These are phyloP conservation scores for Plebejus melissa DNA, from an alignment of 2,888 invertebrate species.

Conservation along the genomic window DNA sequence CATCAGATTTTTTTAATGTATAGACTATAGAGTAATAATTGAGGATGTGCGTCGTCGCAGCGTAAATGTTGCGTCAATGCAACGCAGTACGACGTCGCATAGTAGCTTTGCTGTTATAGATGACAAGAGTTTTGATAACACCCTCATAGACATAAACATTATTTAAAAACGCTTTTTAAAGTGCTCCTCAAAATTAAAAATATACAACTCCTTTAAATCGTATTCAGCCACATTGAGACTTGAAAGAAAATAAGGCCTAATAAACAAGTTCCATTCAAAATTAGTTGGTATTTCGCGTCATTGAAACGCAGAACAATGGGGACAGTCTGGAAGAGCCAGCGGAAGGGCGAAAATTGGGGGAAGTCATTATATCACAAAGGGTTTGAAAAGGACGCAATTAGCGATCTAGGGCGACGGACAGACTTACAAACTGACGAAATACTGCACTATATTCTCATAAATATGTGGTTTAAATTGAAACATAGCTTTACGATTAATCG, in stretches of 20 bases:
- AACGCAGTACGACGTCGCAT: too few species aligned
- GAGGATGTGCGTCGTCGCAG: too few species aligned
- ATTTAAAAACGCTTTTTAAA: neutral
- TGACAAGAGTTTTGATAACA: too few species aligned
- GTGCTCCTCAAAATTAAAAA: neutral
- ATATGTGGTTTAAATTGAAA: too few species aligned
- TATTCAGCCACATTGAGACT: neutral
- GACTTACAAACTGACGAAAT: constrained; percentile 33
- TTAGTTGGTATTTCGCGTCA: neutral
- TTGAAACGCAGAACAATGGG: neutral
- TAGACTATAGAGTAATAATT: too few species aligned
- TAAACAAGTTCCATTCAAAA: constrained; percentile 7
- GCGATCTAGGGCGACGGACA: constrained; percentile 52
- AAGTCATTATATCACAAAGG: constrained; percentile 65
- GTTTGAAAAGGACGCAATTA: constrained; percentile 68
- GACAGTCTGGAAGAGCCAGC: constrained; percentile 38
- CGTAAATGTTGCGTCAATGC: too few species aligned
- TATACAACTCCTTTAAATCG: neutral
- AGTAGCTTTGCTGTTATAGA: too few species aligned
- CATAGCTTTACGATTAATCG: too few species aligned
- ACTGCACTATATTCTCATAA: neutral
- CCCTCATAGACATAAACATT: too few species aligned
- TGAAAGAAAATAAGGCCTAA: neutral
- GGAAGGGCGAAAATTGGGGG: constrained; percentile 60
- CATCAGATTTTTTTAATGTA: too few species aligned